Evolutionary conservation across 1,140 invertebrate species (phyloP), one percentile per base, ranked within the genome.

Genomic region (Tenebrio molitor): DNA sequence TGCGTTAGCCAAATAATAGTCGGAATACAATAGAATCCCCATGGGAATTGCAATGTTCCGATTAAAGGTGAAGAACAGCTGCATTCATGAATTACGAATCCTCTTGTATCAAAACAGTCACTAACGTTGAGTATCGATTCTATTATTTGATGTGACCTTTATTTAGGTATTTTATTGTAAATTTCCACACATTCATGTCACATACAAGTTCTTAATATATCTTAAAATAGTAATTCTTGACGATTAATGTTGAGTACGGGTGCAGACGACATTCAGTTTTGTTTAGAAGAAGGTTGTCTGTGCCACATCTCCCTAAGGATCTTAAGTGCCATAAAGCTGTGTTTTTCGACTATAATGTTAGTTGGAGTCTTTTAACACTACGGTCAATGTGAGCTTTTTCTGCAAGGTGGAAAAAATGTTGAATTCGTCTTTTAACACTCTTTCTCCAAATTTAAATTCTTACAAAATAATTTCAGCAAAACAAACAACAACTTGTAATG

Each of bases 241-340:
- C 5, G 23, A 58, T 58, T 58, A 58, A 29, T 12, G 50, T 29
- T 15, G 21, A 58, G 50, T 14, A 58, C 21, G 23, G 29, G 15
- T 29, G 50, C 6, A 42, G 64, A 66, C 64, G 42, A 42, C 64
- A 66, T 66, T 39, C 39, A 65, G 58, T 17, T 44, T 66, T 21
- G 64, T 44, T 42, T 66, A 58, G 50, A 15, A 17, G 64, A 41
- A 44, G 17, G 33, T 39, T 65, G 62, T 50, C 44, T 34, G 39
- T 17, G 39, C 17, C 39, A 66, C 17, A 25, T n/a, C 25, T 29
- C 39, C 17, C 64, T 6, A 36, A 44, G 64, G 39, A 42, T 44
- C 42, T 66, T 44, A 66, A 66, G 64, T 66, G 64, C 23, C 64
- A 66, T 66, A 34, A 44, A 66, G 64, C 33, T 66, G 17, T 42